Base-by-base conservation (phyloP, 2,888 invertebrate genomes). In the Andrena haemorrhoa region DNA sequence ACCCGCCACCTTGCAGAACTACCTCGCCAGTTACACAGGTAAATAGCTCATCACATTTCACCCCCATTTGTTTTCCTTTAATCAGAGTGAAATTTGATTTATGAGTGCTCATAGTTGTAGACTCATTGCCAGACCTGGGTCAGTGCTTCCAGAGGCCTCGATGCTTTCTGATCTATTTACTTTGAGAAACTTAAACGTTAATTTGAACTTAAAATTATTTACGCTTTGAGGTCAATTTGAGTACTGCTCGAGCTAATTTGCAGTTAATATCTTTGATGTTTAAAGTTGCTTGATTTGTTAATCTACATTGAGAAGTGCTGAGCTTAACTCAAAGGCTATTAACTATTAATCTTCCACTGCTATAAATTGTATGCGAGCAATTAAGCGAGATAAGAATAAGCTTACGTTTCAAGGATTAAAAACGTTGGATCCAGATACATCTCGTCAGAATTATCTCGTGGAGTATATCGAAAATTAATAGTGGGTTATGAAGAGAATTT, bases 11-110 rank as follows among this genome's bases (percentile, higher is more conserved):
- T 63, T 92, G 16, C 90, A 91, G n/a, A 91, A 92, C 79, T 90
- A 91, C 33, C 77, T 92, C 3, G 66, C 89, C 26, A 78, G 78
- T 35, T 86, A 90, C 16, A 89, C 89, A 51, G 91, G 93, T 93
- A 81, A 90, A 82, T 56, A 4, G 8, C 61, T 47, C 51, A 51
- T 7, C 20, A 7, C 33, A 16, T 53, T 51, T 49, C 20, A 1
- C 51, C n/a, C 0, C 6, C 7, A 16, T 23, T 35, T 10, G 10
- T 12, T 26, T 60, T 20, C 5, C n/a, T 23, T 53, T 53, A 2
- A 12, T 23, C 7, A 2, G 56, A 33, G 7, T 4, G 23, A 60
- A 3, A 35, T 26, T 41, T 49, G 10, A 41, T 56, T 41, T 16
- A 7, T 26, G 10, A 64, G 3, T 53, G 16, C 20, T 3, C 16